Conservation (phyloP, 2,888 invertebrate genomes). For the Xestobium rufovillosum region DNA sequence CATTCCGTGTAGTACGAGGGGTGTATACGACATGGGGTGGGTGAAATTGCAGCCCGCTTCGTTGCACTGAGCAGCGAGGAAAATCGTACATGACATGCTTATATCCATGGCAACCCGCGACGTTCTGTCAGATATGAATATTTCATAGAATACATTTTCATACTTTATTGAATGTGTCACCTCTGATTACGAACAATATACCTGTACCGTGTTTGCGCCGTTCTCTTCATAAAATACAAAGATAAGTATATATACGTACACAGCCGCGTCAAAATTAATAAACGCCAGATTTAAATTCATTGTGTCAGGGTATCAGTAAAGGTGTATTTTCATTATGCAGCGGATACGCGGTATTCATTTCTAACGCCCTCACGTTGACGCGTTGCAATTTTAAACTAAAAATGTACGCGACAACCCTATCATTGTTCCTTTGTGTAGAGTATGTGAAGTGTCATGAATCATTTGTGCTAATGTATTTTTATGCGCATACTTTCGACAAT, state of each 20-base stretch:
- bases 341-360: no score
- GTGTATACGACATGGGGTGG: no score
- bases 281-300: neutral
- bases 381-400: no score
- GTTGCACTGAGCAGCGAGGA: constrained; percentile 32
- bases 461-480: no score
- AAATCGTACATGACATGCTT: constrained; percentile 43
- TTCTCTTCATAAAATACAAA: constrained; percentile 28
- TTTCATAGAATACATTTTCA: constrained; percentile 48
- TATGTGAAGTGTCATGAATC: no score
- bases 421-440: no score
- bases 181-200: constrained; percentile 46
- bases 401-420: no score
- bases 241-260: constrained; percentile 24
- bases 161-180: constrained; percentile 48
- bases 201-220: constrained; percentile 33
- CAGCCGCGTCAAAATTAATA: constrained; percentile 2
- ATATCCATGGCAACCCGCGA: constrained; percentile 42
- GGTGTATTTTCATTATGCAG: no score
- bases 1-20: no score
- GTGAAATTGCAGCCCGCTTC: neutral
- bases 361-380: no score
- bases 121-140: constrained; percentile 43
- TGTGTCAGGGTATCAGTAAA: no score
- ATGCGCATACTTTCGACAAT: no score